phyloP scores from a whole-genome alignment of 2,113 vertebrate genomes.

The Dryoscopus gambensis region DNA sequence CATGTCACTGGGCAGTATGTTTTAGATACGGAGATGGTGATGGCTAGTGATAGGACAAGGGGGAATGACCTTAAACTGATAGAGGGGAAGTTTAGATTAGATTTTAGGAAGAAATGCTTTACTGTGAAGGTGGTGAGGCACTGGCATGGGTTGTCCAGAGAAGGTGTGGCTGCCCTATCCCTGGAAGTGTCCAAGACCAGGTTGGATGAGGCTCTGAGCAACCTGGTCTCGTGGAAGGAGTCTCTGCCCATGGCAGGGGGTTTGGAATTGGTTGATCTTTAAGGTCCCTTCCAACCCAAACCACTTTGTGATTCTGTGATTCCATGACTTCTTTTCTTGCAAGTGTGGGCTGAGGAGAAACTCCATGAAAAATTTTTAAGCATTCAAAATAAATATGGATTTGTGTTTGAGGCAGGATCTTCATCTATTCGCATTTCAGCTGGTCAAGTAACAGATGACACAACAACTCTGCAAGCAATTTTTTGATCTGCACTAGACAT shows the following conservation, averaged over 20 bases:
- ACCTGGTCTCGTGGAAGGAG: background rate
- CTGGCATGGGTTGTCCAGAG: background rate
- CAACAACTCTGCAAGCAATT: background rate
- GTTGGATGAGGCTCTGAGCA: background rate
- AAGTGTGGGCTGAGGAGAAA: background rate
- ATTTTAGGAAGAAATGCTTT: background rate
- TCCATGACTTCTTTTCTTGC: background rate
- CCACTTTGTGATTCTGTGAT: background rate
- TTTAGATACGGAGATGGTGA: background rate
- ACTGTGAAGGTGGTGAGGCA: background rate
- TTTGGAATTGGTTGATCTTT: background rate
- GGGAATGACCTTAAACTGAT: background rate
- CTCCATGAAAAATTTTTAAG: background rate
- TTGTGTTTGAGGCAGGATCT: background rate
- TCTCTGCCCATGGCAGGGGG: too few species aligned
- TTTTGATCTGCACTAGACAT: background rate
- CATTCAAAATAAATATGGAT: background rate
- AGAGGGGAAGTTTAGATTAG: background rate
- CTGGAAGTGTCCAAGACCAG: background rate
- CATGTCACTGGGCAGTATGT: background rate
- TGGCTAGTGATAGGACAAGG: background rate
- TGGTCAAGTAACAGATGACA: background rate
- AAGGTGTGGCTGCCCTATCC: background rate
- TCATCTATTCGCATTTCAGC: background rate
- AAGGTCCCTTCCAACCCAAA: background rate